A percentile compares a stretch with the other conserved stretches of the same genome.
Conservation (phyloP, 2,888 invertebrate species). For the Drosophila multiciliata region DNA sequence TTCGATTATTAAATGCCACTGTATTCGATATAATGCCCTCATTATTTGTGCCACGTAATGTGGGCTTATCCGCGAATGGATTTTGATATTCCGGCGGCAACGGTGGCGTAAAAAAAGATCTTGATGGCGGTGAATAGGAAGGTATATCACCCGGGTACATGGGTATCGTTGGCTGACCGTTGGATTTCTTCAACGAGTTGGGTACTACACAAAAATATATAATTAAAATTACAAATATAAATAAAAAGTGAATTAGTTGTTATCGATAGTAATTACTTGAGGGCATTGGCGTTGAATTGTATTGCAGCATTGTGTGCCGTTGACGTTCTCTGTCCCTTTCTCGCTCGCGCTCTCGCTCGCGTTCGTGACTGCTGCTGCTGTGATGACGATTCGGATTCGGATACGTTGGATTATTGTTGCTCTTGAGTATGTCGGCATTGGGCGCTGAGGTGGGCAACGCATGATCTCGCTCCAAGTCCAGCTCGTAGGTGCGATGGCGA, state of each 20-base stretch:
- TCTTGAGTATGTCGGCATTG: constrained; percentile 91
- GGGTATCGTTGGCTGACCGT: constrained; percentile 87
- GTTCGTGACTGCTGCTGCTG: constrained; percentile 77
- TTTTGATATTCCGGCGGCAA: constrained; percentile 93
- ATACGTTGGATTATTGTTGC: constrained; percentile 91
- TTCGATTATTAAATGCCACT: constrained; percentile 87
- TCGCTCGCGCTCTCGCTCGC: constrained; percentile 81
- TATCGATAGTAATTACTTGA: constrained; percentile 69
- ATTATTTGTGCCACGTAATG: constrained; percentile 90
- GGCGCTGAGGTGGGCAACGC: constrained; percentile 91
- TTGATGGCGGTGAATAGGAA: constrained; percentile 92
- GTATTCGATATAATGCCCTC: constrained; percentile 84
- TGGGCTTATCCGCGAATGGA: constrained; percentile 95
- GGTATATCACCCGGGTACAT: constrained; percentile 90
- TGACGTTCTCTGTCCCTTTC: constrained; percentile 42
- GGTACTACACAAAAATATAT: constrained; percentile 80
- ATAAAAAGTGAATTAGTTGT: background rate
- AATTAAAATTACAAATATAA: background rate
- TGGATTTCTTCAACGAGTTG: constrained; percentile 86
- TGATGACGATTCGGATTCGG: constrained; percentile 89
- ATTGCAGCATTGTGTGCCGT: constrained; percentile 72
- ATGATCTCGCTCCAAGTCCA: constrained; percentile 90
- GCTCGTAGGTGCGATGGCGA: constrained; percentile 87
- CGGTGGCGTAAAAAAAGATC: constrained; percentile 92
- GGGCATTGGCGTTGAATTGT: constrained; percentile 84